A percentile compares a stretch with the other conserved stretches of the same genome.
Evolutionary conservation across 1,140 invertebrate genomes (phyloP).

Genomic region (Dendroctonus valens): DNA sequence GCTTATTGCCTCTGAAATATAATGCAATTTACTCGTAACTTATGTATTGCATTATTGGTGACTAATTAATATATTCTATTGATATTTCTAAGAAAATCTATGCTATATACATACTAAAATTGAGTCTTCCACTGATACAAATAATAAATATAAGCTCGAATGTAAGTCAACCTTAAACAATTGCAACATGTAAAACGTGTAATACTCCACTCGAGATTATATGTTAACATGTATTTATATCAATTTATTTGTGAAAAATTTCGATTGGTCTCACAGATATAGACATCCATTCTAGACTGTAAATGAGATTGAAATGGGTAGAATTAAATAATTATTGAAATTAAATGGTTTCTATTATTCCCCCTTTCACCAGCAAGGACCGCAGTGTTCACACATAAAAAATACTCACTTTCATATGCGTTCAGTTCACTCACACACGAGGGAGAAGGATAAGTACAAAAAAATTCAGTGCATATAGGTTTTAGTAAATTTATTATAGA

Average conservation of each 20-base stretch:
- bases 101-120: constrained; percentile 44
- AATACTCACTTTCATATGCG: too few species aligned
- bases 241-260: constrained; percentile 20
- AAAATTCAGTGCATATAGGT: too few species aligned
- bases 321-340: constrained; percentile 21
- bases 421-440: too few species aligned
- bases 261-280: constrained; percentile 22
- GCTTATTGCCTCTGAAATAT: constrained; percentile 6
- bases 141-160: constrained; percentile 50
- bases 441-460: too few species aligned
- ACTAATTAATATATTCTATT: constrained; percentile 22
- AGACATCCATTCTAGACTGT: constrained; percentile 28
- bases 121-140: constrained; percentile 52
- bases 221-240: constrained; percentile 23
- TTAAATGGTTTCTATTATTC: background rate
- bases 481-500: too few species aligned
- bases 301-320: constrained; percentile 16
- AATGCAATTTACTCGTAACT: constrained; percentile 5
- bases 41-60: constrained; percentile 19
- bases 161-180: constrained; percentile 25
- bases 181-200: constrained; percentile 36
- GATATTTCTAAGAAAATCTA: constrained; percentile 28
- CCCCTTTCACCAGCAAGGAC: background rate
- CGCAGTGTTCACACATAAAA: background rate
- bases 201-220: constrained; percentile 42